Conservation (phyloP, 1,140 invertebrate genomes). For the Lordiphosa mommai region DNA sequence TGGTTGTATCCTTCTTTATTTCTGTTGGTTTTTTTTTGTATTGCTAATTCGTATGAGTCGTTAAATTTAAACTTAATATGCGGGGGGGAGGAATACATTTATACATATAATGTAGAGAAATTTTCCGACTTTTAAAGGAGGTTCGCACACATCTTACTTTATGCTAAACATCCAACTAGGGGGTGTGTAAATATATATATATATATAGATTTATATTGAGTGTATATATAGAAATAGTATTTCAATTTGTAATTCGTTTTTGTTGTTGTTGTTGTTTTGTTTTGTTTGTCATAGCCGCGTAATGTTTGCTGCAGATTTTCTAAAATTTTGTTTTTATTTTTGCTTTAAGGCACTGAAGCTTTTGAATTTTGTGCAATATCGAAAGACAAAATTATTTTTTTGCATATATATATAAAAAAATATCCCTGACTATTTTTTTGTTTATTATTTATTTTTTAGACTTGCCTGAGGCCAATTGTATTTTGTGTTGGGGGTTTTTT, state of each 20-base stretch:
- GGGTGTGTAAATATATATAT: slow-evolving; percentile 65
- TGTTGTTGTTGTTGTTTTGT: neutral
- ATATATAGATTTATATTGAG: slow-evolving; percentile 41
- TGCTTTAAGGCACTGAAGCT: slow-evolving; percentile 78
- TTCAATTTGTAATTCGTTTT: slow-evolving; percentile 58
- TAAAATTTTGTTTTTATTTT: slow-evolving; percentile 30
- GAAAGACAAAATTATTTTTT: slow-evolving; percentile 43
- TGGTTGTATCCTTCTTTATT: slow-evolving; percentile 4
- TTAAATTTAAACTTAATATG: slow-evolving; percentile 72
- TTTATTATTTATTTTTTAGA: slow-evolving; percentile 14
- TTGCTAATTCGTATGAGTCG: slow-evolving; percentile 69
- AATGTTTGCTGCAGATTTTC: slow-evolving; percentile 24
- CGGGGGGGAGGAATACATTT: slow-evolving; percentile 43
- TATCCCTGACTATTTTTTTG: slow-evolving; percentile 69
- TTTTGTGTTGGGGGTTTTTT: slow-evolving; percentile 21
- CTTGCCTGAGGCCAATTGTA: slow-evolving; percentile 64
- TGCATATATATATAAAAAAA: slow-evolving; percentile 39
- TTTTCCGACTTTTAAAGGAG: slow-evolving; percentile 17
- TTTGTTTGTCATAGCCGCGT: slow-evolving; percentile 29
- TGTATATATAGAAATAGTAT: slow-evolving; percentile 68
- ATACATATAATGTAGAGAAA: slow-evolving; percentile 68
- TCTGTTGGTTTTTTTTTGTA: slow-evolving; percentile 39
- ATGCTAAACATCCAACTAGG: slow-evolving; percentile 67
- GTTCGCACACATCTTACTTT: slow-evolving; percentile 41
- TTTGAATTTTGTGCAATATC: slow-evolving; percentile 72